These are phyloP conservation scores for Tethea ocularis DNA, from an alignment of 2,888 invertebrate genomes.

Conservation along the genomic window DNA sequence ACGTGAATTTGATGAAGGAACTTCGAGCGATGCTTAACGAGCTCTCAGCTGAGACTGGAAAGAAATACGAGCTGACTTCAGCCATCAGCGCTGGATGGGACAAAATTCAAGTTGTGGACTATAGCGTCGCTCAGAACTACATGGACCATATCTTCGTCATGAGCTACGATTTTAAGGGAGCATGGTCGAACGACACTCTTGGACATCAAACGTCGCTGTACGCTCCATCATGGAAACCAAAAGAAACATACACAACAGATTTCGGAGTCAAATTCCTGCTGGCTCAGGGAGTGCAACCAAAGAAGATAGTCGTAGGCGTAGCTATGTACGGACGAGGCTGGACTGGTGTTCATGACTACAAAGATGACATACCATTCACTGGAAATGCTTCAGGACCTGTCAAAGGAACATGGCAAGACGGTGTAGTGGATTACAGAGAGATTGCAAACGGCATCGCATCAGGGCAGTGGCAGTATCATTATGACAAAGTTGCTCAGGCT, in stretches of 20 bases:
- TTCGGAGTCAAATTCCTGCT: conserved; percentile 72
- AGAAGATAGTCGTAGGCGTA: conserved; percentile 75
- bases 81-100: conserved; percentile 82
- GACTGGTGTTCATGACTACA: conserved; percentile 72
- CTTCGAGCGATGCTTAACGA: conserved; percentile 74
- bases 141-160: conserved; percentile 80
- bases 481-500: conserved; percentile 74
- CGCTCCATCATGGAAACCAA: conserved; percentile 72
- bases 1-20: conserved; percentile 73
- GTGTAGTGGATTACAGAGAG: conserved; percentile 77
- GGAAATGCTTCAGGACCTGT: conserved; percentile 74
- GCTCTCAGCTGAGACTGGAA: conserved; percentile 68
- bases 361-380: conserved; percentile 70
- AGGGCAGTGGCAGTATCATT: conserved; percentile 76
- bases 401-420: conserved; percentile 79
- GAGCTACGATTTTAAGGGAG: conserved; percentile 80
- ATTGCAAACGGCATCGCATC: conserved; percentile 71
- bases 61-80: conserved; percentile 75
- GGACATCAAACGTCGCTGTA: conserved; percentile 74
- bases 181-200: conserved; percentile 76
- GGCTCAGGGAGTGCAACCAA: conserved; percentile 75
- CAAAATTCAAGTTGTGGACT: conserved; percentile 78
- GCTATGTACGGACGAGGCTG: conserved; percentile 80
- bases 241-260: conserved; percentile 79
- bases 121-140: conserved; percentile 72